phyloP scores from a whole-genome alignment of 2,113 vertebrate species.

The Syngnathoides biaculeatus region DNA sequence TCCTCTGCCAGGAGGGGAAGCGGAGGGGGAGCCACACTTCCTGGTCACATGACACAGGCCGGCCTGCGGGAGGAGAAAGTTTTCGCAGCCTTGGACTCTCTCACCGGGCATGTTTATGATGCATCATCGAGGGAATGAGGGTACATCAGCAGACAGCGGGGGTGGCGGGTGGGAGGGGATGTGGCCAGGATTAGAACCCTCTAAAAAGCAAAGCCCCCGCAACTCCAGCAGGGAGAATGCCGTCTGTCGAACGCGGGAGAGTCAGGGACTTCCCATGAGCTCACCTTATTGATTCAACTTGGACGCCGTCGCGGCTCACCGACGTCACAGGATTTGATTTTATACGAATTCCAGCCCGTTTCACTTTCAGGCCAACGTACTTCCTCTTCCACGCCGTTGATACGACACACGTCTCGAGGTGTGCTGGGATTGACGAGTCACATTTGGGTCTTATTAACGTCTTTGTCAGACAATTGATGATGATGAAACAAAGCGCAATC shows the following conservation, averaged over 20 bases:
- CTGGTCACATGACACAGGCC: conserved; percentile 83
- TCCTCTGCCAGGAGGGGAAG: conserved; percentile 92
- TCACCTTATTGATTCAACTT: conserved; percentile 66
- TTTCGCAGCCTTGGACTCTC: conserved; percentile 4
- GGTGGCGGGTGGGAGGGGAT: conserved; percentile 68
- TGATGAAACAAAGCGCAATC: conserved; percentile 8
- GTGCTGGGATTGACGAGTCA: conserved; percentile 3
- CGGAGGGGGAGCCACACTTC: conserved; percentile 91
- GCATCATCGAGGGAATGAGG: conserved; percentile 81
- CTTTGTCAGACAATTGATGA: background rate
- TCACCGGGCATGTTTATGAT: conserved; percentile 7
- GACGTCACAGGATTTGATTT: background rate
- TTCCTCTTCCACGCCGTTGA: background rate
- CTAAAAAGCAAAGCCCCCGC: conserved; percentile 83
- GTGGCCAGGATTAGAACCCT: conserved; percentile 96
- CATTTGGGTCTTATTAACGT: conserved; percentile 7
- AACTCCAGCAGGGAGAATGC: conserved; percentile 48
- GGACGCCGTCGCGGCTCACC: conserved; percentile 22
- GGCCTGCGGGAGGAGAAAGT: conserved; percentile 72
- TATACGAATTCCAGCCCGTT: background rate
- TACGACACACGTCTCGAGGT: background rate
- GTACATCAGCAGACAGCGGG: conserved; percentile 76
- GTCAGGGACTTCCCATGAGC: conserved; percentile 72
- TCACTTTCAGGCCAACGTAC: background rate
- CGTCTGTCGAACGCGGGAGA: conserved; percentile 63